Evolutionary conservation across 2,888 invertebrate genomes (phyloP), one percentile per base, ranked within the genome.

Genomic region (Tolmerus cingulatus): DNA sequence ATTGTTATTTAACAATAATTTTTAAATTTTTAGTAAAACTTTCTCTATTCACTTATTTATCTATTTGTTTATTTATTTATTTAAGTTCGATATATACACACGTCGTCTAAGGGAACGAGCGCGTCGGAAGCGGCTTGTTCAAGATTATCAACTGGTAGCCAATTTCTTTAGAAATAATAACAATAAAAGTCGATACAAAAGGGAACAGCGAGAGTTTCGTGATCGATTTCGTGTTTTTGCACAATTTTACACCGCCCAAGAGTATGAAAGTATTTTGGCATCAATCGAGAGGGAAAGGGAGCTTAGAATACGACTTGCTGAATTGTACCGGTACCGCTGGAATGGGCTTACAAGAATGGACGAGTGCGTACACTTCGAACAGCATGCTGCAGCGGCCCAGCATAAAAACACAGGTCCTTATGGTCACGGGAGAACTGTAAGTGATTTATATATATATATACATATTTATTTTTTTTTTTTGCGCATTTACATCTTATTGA

Each of bases 141-240:
- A 97, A 84, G 98, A 98, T 92, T 98, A 96, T 93, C 98, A 97
- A 90, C 94, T 99, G 23, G 97, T 98, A 2, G 95, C 97, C 0
- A 95, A 97, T 89, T 98, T 97, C 92, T 97, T 97, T 92, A 91
- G 94, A 94, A 90, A 95, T 94, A 92, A 93, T 90, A 91, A 92
- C 91, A 90, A 93, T 91, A 90, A 91, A 90, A 81, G 9, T 46
- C 81, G 55, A n/a, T 78, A 16, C 19, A 91, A 92, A 89, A 90
- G 92, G 90, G 91, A 94, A 95, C 92, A 95, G 89, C 91, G 92
- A 86, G 93, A 93, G 89, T 95, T 98, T 91, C 95, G 96, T 74
- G 98, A 98, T 89, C 95, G 96, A 57, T 95, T 98, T 92, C 94
- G 97, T 51, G 96, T 96, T 89, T 97, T 97, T 91, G 96, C 97